Percentiles rank a stretch among this genome's conserved stretches.
Conservation (phyloP, 2,888 invertebrate species). For the Temnothorax rugatulus region DNA sequence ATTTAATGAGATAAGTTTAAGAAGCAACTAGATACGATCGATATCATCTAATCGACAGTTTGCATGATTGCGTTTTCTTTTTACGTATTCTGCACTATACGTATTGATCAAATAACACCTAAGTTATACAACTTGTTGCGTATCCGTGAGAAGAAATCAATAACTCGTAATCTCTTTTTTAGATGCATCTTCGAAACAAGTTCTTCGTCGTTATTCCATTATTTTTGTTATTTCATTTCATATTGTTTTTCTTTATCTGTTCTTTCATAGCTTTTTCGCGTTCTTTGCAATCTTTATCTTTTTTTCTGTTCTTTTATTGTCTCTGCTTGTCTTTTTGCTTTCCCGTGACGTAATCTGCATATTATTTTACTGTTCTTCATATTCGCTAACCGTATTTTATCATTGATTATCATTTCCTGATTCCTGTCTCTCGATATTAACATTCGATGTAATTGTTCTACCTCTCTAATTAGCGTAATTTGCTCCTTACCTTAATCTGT, state of each 20-base stretch:
- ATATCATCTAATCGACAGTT: slow-evolving; percentile 51
- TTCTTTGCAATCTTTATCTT: slow-evolving; percentile 36
- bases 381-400: slow-evolving; percentile 26
- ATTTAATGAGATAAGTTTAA: slow-evolving; percentile 36
- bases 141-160: slow-evolving; percentile 21
- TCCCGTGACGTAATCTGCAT: slow-evolving; percentile 42
- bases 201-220: background rate
- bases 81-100: slow-evolving; percentile 18
- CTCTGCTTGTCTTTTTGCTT: slow-evolving; percentile 56
- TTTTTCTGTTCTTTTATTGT: slow-evolving; percentile 40
- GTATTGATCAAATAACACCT: slow-evolving; percentile 7
- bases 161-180: slow-evolving; percentile 21
- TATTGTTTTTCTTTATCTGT: slow-evolving; percentile 46
- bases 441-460: slow-evolving; percentile 26
- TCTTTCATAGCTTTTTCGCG: slow-evolving; percentile 58
- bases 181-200: background rate
- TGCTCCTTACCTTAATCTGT: slow-evolving; percentile 5
- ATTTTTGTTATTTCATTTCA: slow-evolving; percentile 34
- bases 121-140: slow-evolving; percentile 23
- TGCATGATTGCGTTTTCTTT: slow-evolving; percentile 60
- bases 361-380: slow-evolving; percentile 30
- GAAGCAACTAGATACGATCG: slow-evolving; percentile 33
- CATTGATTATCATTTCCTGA: slow-evolving; percentile 13
- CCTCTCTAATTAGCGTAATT: slow-evolving; percentile 35
- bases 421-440: slow-evolving; percentile 17